Evolutionary conservation across 2,888 invertebrate species (phyloP).

Genomic region (Asteroscopus sphinx): DNA sequence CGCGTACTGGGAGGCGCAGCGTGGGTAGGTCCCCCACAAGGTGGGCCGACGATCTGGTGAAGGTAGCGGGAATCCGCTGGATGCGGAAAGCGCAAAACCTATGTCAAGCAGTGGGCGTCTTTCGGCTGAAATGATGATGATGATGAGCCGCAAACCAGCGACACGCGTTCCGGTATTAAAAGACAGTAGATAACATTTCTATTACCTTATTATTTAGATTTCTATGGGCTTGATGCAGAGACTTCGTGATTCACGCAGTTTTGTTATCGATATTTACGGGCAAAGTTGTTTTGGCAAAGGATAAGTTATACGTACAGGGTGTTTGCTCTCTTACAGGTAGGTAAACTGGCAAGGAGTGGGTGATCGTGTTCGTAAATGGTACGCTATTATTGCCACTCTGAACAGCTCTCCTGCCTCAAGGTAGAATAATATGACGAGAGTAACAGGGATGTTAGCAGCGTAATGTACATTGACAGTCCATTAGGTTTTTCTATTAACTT

Average conservation of each 20-base stretch:
- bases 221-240: too few species aligned
- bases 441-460: slow-evolving; percentile 10
- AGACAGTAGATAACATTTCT: too few species aligned
- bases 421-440: slow-evolving; percentile 38
- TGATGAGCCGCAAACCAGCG: too few species aligned
- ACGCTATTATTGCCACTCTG: slow-evolving; percentile 28
- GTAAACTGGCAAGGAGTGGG: slow-evolving; percentile 22
- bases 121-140: too few species aligned
- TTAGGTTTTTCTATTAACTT: slow-evolving; percentile 28
- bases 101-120: too few species aligned
- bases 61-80: too few species aligned
- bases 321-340: slow-evolving; percentile 41
- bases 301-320: slow-evolving; percentile 31
- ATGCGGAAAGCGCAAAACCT: too few species aligned
- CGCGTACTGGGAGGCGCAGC: too few species aligned
- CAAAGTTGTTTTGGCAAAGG: slow-evolving; percentile 47
- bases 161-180: too few species aligned
- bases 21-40: too few species aligned
- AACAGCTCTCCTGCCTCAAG: slow-evolving; percentile 8
- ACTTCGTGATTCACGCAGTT: slow-evolving; percentile 41
- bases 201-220: too few species aligned
- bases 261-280: slow-evolving; percentile 45
- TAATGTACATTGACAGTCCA: slow-evolving; percentile 30
- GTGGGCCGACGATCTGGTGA: too few species aligned
- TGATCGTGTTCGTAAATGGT: slow-evolving; percentile 48